These are phyloP conservation scores for Dasysyrphus albostriatus DNA, from an alignment of 2,888 invertebrate species.

Conservation along the genomic window DNA sequence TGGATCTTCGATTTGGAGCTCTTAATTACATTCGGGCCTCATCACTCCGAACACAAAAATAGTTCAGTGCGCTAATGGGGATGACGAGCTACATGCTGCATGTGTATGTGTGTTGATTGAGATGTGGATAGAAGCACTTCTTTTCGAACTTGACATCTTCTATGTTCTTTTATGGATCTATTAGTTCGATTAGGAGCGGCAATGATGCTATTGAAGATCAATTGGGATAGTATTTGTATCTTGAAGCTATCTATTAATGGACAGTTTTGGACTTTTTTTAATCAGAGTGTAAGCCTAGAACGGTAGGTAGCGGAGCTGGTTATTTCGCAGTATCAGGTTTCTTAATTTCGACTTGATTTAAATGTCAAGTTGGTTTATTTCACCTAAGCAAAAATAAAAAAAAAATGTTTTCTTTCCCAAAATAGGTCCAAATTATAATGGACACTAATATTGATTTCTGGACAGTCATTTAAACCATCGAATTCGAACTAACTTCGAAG, in stretches of 20 bases:
- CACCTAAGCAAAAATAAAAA: too few relatives aligned
- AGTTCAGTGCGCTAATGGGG: constrained; percentile 41
- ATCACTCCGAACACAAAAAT: constrained; percentile 58
- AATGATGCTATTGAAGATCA: constrained; percentile 46
- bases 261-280: constrained; percentile 11
- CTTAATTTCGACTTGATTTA: neutral
- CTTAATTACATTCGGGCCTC: constrained; percentile 65
- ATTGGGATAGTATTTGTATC: constrained; percentile 42
- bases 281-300: neutral
- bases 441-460: too few relatives aligned
- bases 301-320: neutral
- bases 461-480: too few relatives aligned
- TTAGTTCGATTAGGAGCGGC: constrained; percentile 46
- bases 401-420: too few relatives aligned
- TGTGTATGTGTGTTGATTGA: constrained; percentile 55
- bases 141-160: constrained; percentile 25
- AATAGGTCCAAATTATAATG: too few relatives aligned
- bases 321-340: constrained; percentile 39
- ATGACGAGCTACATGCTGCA: neutral
- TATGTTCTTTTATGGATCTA: constrained; percentile 68
- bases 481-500: too few relatives aligned
- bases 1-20: constrained; percentile 70
- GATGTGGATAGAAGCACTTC: constrained; percentile 61
- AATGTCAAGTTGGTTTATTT: neutral
- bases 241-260: constrained; percentile 53